Evolutionary conservation across 2,797 vertebrate genomes (phyloP), one percentile per base, ranked within the genome.

Genomic region (Rhynchonycteris naso): DNA sequence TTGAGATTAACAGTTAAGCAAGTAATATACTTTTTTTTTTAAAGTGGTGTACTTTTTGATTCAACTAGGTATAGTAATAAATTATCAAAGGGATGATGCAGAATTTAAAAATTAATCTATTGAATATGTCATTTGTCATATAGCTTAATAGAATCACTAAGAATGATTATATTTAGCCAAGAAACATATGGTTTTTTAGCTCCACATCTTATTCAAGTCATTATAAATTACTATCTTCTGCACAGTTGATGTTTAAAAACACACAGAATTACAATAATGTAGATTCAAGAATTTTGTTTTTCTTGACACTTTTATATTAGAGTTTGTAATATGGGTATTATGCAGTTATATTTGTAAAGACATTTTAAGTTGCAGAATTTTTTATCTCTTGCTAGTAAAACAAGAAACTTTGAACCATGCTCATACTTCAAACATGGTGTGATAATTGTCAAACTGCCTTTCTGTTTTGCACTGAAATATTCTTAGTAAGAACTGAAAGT

Each of bases 71-170:
- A 66, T 43, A 43, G 18, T 59, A 84, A 74, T 58, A 87, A 54
- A 84, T 63, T 79, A 38, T 4, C n/a, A 78, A 84, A 85, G 72
- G 24, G 18, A 76, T 75, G 33, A 63, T 2, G 9, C 7, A 76
- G 33, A 86, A 47, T 56, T 76, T 68, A 80, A 90, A 82, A 69
- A 93, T 63, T 90, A 81, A 87, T 22, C 24, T 28, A 33, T 80
- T 30, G 24, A 68, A 59, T 75, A 52, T n/a, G 35, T 59, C 61
- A 80, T 89, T 74, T 80, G 38, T 52, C 58, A 79, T 85, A 26
- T 22, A 66, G 4, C 50, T 85, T 93, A 82, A 19, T 74, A 86
- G 21, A 75, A 80, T 90, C 80, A 90, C 21, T 74, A 75, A 90
- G 75, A 93, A 61, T 75, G 18, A 86, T 69, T 80, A 35, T 61